Conservation (phyloP, 2,113 vertebrate species). For the Empidonax traillii region DNA sequence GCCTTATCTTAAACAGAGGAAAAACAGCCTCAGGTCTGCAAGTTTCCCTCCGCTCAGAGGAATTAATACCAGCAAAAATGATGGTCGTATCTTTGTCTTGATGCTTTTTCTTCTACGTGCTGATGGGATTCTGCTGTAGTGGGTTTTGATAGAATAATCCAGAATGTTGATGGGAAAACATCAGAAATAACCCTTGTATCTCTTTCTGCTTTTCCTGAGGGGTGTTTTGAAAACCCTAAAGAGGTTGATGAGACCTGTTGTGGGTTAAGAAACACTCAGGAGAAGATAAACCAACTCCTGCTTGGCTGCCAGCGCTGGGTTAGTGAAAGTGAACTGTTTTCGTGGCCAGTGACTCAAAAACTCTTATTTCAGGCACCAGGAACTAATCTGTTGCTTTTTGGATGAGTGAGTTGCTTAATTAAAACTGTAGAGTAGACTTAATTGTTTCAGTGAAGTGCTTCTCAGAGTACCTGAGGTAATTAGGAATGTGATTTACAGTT, state of each 20-base stretch:
- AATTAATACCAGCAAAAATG: not conserved
- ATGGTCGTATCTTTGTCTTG: not conserved
- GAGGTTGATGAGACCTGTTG: not conserved
- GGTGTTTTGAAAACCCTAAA: not conserved
- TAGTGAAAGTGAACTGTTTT: not conserved
- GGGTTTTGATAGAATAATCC: not conserved
- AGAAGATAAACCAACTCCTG: not conserved
- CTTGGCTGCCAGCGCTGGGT: not conserved
- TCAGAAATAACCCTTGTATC: not conserved
- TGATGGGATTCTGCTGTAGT: not conserved
- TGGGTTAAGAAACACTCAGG: not conserved
- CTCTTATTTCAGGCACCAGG: not conserved
- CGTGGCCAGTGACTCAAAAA: not conserved
- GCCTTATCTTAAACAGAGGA: not conserved
- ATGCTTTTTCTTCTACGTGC: not conserved
- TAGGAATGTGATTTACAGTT: slow-evolving; percentile 15
- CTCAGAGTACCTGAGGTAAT: not conserved
- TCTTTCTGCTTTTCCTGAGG: not conserved
- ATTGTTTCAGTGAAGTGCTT: not conserved
- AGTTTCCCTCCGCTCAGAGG: not conserved
- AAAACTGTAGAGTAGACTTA: not conserved
- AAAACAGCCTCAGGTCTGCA: not conserved
- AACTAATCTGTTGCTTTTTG: not conserved
- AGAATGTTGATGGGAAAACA: not conserved
- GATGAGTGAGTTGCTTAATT: slow-evolving; percentile 29